Percentiles rank a stretch among this genome's conserved stretches.
phyloP scores from a whole-genome alignment of 2,113 vertebrate species.

The Proteles cristata region DNA sequence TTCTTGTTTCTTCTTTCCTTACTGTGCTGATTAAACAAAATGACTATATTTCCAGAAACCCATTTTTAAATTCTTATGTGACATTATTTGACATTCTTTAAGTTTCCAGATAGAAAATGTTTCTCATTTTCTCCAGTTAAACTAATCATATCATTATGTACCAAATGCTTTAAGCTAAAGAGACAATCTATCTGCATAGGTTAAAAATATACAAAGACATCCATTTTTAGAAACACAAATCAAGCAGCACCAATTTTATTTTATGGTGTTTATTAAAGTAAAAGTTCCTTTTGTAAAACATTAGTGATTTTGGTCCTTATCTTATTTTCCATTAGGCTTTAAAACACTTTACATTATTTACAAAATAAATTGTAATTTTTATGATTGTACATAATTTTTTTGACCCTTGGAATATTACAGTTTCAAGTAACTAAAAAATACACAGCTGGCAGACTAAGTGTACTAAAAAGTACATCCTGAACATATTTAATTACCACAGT shows the following conservation, averaged over 20 bases:
- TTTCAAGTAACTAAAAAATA: conserved; percentile 82
- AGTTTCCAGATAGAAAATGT: neutral
- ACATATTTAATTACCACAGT: conserved; percentile 81
- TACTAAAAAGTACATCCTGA: conserved; percentile 80
- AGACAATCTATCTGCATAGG: neutral
- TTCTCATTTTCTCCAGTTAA: conserved; percentile 35
- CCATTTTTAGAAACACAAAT: conserved; percentile 39
- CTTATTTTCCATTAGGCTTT: conserved; percentile 56
- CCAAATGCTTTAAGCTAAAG: neutral
- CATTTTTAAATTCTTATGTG: neutral
- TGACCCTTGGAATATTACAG: conserved; percentile 72
- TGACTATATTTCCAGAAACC: neutral
- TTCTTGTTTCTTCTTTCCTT: neutral
- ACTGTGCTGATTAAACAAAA: neutral
- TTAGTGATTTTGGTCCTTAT: conserved; percentile 67
- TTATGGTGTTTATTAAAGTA: conserved; percentile 70
- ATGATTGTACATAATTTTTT: conserved; percentile 65
- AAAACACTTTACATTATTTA: conserved; percentile 74
- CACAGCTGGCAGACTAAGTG: conserved; percentile 77
- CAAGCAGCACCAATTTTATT: conserved; percentile 59
- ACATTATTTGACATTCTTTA: neutral
- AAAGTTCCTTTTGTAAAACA: conserved; percentile 56
- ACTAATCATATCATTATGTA: neutral
- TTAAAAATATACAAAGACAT: neutral
- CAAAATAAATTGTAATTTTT: conserved; percentile 71